Evolutionary conservation across 2,113 vertebrate genomes (phyloP).

Genomic region (Aphelocoma coerulescens): DNA sequence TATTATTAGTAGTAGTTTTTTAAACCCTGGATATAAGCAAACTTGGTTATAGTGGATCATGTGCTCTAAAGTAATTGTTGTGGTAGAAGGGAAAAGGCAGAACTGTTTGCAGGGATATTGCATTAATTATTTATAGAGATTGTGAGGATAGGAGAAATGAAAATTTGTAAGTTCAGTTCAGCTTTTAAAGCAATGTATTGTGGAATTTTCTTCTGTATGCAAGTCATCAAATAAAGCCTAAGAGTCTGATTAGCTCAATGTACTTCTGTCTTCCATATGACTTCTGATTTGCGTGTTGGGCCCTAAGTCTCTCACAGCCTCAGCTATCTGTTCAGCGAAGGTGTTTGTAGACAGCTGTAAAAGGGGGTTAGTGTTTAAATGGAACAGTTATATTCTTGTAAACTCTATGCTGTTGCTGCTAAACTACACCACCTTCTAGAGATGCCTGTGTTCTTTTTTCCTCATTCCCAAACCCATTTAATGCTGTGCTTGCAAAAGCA

Average conservation of each 20-base stretch:
- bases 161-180: neutral
- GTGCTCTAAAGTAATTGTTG: neutral
- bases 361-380: neutral
- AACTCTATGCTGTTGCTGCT: neutral
- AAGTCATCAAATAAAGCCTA: neutral
- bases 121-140: neutral
- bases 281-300: neutral
- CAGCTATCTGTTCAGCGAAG: neutral
- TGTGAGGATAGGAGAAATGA: neutral
- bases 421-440: neutral
- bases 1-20: neutral
- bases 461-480: neutral
- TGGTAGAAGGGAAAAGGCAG: neutral
- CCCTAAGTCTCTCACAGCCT: neutral
- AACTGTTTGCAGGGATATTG: neutral
- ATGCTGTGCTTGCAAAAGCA: neutral
- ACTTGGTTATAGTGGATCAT: neutral
- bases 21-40: neutral
- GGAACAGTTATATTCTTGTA: neutral
- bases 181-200: neutral
- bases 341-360: neutral
- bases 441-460: neutral
- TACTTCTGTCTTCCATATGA: neutral
- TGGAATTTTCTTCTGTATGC: neutral
- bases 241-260: neutral